Evolutionary conservation across 2,113 vertebrate genomes (phyloP).

Genomic region (Progne subis): DNA sequence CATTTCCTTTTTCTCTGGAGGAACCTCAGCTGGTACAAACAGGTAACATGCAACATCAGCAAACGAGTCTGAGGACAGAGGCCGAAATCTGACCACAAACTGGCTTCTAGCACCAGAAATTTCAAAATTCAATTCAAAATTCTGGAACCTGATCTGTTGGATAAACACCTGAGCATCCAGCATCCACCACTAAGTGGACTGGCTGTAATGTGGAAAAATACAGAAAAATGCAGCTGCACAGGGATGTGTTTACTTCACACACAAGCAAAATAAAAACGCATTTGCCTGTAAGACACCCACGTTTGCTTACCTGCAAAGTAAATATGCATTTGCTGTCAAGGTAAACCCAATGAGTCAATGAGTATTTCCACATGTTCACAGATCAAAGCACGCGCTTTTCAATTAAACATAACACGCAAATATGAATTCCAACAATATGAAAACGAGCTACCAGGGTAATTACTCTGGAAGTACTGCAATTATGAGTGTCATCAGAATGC

Average conservation of each 20-base stretch:
- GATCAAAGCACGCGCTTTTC: conserved; percentile 10
- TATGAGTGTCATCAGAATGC: conserved; percentile 15
- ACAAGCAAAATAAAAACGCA: not conserved
- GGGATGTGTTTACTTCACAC: not conserved
- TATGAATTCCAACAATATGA: conserved; percentile 40
- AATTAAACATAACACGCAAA: conserved; percentile 52
- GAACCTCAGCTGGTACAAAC: not conserved
- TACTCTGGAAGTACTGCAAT: conserved; percentile 33
- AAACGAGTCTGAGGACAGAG: not conserved
- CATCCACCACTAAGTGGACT: not conserved
- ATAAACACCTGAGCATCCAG: not conserved
- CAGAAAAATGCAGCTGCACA: not conserved
- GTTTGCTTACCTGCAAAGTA: not conserved
- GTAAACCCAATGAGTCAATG: not conserved
- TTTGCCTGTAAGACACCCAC: not conserved
- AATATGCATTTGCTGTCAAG: not conserved
- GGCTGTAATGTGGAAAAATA: not conserved
- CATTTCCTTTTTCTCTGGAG: not conserved
- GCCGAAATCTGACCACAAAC: not conserved
- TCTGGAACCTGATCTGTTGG: not conserved
- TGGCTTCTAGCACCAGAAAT: not conserved
- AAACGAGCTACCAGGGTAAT: conserved; percentile 35
- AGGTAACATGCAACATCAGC: not conserved
- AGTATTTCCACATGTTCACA: not conserved
- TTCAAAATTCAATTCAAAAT: not conserved